These are phyloP conservation scores for Drosophila meridionalis DNA, from an alignment of 2,888 invertebrate genomes.

Conservation along the genomic window DNA sequence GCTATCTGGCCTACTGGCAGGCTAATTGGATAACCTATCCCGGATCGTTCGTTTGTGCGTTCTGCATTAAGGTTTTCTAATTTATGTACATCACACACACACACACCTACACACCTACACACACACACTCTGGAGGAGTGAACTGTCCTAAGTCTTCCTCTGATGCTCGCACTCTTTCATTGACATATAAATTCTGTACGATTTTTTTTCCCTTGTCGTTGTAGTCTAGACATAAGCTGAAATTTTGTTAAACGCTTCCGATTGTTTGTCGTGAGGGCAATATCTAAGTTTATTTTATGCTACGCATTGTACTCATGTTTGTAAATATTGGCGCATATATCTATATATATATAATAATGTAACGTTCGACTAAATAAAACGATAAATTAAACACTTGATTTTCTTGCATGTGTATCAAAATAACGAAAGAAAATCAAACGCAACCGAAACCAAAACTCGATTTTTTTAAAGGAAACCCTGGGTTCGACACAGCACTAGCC, in stretches of 20 bases:
- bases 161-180: slow-evolving; percentile 43
- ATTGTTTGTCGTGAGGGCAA: slow-evolving; percentile 52
- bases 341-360: slow-evolving; percentile 25
- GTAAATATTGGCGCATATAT: slow-evolving; percentile 72
- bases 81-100: slow-evolving; percentile 40
- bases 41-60: slow-evolving; percentile 25
- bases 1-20: slow-evolving; percentile 8
- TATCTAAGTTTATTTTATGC: slow-evolving; percentile 55
- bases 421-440: slow-evolving; percentile 27
- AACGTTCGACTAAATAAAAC: slow-evolving; percentile 39
- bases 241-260: slow-evolving; percentile 40
- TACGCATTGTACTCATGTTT: slow-evolving; percentile 68
- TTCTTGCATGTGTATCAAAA: slow-evolving; percentile 22
- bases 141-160: slow-evolving; percentile 23
- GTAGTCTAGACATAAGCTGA: slow-evolving; percentile 48
- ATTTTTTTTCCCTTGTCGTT: slow-evolving; percentile 37
- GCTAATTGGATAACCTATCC: slow-evolving; percentile 15
- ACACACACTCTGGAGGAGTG: slow-evolving; percentile 22
- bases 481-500: slow-evolving; percentile 17
- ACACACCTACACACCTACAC: neutral
- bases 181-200: slow-evolving; percentile 39
- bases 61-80: slow-evolving; percentile 42
- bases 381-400: slow-evolving; percentile 38
- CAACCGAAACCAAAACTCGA: slow-evolving; percentile 33
- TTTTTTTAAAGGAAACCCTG: slow-evolving; percentile 32